Base-by-base conservation (phyloP, 2,888 invertebrate species). In the Agrilus mali region DNA sequence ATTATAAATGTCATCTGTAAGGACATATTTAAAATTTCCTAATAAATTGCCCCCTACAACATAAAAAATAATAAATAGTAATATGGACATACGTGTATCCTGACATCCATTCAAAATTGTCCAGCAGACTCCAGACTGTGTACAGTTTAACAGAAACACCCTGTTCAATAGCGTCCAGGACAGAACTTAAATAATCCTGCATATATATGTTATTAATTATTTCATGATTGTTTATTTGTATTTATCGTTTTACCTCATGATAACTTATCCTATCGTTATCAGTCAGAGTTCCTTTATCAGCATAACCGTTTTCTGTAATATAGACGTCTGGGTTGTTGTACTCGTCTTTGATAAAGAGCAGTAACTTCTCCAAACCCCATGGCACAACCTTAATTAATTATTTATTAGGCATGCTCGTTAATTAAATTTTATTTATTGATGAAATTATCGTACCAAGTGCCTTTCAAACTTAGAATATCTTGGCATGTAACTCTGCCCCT, bases 71-170 rank as follows among this genome's bases (percentile, higher is more conserved):
- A n/a, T n/a, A n/a, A n/a, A n/a, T n/a, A n/a, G n/a, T n/a, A n/a
- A n/a, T n/a, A n/a, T n/a, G n/a, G n/a, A 73, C 77, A 75, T 69
- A 79, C 73, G 74, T 73, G 56, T 71, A 84, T 20, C 85, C 86
- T 32, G 71, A 68, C 48, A 70, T 70, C 84, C 85, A 86, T 60
- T 86, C 84, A 57, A 78, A 83, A 57, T 82, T 82, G 55, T 86
- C 86, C 60, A 85, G 69, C 8, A 87, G 63, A 47, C 80, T 79
- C 83, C 84, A 85, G 42, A 77, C 74, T 0, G 79, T 73, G 56
- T 84, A 86, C 0, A 78, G 83, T 2, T 67, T 55, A 1, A 78
- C 68, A 34, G 63, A 63, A 47, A 72, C 75, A 0, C 71, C 69
- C 54, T 78, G 77, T 31, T 69, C 66, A 4, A 60, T 55, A 2